Percentiles rank a stretch among this genome's conserved stretches.
Evolutionary conservation across 2,113 vertebrate species (phyloP).

Genomic region (Mesitornis unicolor): DNA sequence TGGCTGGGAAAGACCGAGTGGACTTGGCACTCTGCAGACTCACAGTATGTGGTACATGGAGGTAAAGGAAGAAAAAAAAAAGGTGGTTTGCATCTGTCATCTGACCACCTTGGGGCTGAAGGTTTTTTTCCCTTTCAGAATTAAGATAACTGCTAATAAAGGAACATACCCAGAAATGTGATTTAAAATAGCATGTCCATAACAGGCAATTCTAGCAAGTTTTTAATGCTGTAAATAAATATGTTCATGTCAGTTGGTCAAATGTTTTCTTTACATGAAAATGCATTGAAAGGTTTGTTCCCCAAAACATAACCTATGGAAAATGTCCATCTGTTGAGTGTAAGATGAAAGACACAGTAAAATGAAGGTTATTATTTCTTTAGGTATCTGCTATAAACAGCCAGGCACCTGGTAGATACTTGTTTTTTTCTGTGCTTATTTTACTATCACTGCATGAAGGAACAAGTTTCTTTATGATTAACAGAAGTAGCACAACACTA

Average conservation of each 20-base stretch:
- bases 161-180: neutral
- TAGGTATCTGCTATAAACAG: neutral
- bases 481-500: neutral
- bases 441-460: neutral
- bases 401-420: neutral
- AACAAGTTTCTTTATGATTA: neutral
- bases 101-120: neutral
- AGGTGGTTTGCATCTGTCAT: neutral
- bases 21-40: neutral
- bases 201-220: neutral
- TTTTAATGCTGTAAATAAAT: neutral
- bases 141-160: neutral
- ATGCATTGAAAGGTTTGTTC: neutral
- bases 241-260: neutral
- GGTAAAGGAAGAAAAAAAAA: neutral
- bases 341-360: neutral
- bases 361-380: neutral
- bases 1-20: neutral
- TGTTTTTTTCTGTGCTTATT: neutral
- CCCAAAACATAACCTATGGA: neutral
- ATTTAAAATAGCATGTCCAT: neutral
- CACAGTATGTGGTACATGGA: neutral
- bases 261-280: neutral
- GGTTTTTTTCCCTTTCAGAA: neutral
- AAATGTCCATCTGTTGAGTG: neutral